Evolutionary conservation across 2,113 vertebrate genomes (phyloP).

Genomic region (Lagopus leucura): DNA sequence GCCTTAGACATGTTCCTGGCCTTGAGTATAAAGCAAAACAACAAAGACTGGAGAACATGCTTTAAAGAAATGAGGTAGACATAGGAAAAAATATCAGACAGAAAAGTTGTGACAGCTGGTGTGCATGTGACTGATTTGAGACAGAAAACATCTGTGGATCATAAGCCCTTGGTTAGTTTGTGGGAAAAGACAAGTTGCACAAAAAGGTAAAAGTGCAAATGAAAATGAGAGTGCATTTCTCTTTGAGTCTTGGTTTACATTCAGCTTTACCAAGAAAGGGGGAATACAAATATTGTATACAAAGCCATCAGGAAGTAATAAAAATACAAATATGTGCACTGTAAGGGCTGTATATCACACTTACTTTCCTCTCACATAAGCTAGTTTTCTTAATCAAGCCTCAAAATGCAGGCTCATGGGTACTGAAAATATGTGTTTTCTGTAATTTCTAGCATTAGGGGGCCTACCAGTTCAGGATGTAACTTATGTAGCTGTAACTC

Average conservation of each 20-base stretch:
- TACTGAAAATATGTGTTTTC: background rate
- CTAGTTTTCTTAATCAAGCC: background rate
- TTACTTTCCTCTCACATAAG: background rate
- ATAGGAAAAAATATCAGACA: background rate
- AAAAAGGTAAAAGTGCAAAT: background rate
- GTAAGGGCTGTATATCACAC: background rate
- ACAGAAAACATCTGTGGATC: background rate
- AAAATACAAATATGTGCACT: background rate
- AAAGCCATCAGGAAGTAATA: background rate
- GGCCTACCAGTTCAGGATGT: background rate
- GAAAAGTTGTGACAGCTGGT: background rate
- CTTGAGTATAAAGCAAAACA: constrained; percentile 8
- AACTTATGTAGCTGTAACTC: background rate
- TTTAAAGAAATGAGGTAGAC: constrained; percentile 1
- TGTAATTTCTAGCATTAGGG: background rate
- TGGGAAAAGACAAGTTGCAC: background rate
- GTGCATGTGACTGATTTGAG: background rate
- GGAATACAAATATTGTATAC: background rate
- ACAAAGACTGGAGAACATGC: background rate
- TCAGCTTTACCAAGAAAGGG: background rate
- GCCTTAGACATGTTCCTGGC: background rate
- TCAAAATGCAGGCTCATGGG: background rate
- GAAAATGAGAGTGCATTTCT: background rate
- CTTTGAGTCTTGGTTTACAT: background rate
- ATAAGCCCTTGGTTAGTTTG: background rate